Evolutionary conservation across 2,797 vertebrate genomes (phyloP), one percentile per base, ranked within the genome.

Genomic region (Lophius americanus): DNA sequence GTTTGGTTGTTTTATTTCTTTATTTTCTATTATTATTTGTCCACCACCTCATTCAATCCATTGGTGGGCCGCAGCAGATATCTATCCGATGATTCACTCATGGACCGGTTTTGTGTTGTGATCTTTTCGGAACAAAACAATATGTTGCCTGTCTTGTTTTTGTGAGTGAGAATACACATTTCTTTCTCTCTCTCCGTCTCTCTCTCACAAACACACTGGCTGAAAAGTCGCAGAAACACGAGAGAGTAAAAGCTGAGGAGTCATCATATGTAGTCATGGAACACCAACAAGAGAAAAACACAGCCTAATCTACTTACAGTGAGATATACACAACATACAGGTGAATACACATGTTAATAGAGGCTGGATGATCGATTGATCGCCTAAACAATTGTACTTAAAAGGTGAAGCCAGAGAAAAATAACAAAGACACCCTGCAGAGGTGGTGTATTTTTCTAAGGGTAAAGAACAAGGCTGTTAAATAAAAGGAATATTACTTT

Each of bases 381-480:
- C 72, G 73, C 70, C 46, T 61, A 37, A 49, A 68, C 55, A 59
- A 75, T 64, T 70, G 64, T 62, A 70, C 73, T 87, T 74, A 82
- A 76, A 82, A 81, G 53, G 61, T 42, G 57, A 86, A 73, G 67
- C 63, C 68, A 80, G 60, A 70, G 52, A 81, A 58, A 41, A 56
- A 70, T 44, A 73, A 77, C 68, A 84, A 70, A 84, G 76, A 59
- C 66, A 0, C 73, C 83, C 81, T 61, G 75, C 73, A 75, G 86
- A 68, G 81, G 66, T 51, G 49, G 44, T 33, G 61, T 14, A 50
- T 71, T 80, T 76, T 70, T 69, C 70, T 57, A 42, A 71, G 74
- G 57, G 65, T 68, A 69, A 75, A 80, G 60, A 85, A 64, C 57
- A 64, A 13, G 57, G 55, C 54, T 81, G 78, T 82, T 71, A 67